Conservation (phyloP, 2,888 invertebrate genomes). For the Eremobia ochroleuca region DNA sequence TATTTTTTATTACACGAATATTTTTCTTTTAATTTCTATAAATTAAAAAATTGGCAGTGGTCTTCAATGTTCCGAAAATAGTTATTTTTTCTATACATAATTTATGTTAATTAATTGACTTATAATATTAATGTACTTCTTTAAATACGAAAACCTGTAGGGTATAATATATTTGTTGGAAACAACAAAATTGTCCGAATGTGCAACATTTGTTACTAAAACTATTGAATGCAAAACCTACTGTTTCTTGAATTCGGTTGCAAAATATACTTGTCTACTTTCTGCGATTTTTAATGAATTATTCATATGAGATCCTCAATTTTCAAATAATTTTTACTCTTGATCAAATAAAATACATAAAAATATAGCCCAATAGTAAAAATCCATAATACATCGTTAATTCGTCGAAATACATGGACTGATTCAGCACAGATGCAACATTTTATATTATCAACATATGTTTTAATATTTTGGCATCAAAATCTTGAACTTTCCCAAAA, state of each 20-base stretch:
- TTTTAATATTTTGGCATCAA: not conserved
- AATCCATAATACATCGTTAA: not conserved
- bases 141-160: conserved; percentile 80
- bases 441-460: not conserved
- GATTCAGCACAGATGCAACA: no score
- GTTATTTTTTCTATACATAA: conserved; percentile 54
- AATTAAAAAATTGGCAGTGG: conserved; percentile 78
- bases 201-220: conserved; percentile 9
- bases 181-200: conserved; percentile 35
- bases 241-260: not conserved
- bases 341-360: not conserved
- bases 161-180: conserved; percentile 58
- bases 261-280: not conserved
- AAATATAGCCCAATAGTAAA: no score
- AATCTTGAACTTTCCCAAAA: not conserved
- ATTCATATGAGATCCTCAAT: not conserved
- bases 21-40: conserved; percentile 61
- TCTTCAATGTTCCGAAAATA: conserved; percentile 50
- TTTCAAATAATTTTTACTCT: not conserved
- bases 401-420: not conserved
- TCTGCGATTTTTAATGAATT: not conserved
- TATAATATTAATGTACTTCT: conserved; percentile 61
- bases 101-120: conserved; percentile 60
- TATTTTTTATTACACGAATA: conserved; percentile 67
- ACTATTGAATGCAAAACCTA: not conserved